Conservation (phyloP, 2,888 invertebrate genomes). For the Anoplius nigerrimus region DNA sequence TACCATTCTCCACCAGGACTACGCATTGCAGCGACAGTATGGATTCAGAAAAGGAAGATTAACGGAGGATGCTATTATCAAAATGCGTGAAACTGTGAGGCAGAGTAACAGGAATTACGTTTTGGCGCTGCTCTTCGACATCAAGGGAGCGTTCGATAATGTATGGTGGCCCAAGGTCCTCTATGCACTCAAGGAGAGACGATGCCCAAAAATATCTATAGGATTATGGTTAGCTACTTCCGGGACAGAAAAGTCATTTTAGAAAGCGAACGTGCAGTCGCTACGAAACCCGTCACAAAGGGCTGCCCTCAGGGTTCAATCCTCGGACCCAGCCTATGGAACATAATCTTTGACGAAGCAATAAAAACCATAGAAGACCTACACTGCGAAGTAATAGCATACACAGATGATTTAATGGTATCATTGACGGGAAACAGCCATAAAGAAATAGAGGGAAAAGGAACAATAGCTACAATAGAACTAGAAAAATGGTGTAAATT, state of each 20-base stretch:
- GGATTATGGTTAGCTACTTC: slow-evolving; percentile 21
- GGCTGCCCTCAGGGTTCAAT: too few relatives aligned
- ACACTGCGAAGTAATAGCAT: slow-evolving; percentile 14
- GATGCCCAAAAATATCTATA: slow-evolving; percentile 35
- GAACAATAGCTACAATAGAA: accelerated
- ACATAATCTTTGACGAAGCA: slow-evolving; percentile 31
- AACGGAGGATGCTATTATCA: slow-evolving; percentile 34
- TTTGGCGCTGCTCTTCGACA: slow-evolving; percentile 39
- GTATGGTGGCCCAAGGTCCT: slow-evolving; percentile 49
- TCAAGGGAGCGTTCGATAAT: slow-evolving; percentile 44
- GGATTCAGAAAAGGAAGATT: slow-evolving; percentile 25
- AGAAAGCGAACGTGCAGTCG: background rate
- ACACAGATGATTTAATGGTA: slow-evolving; percentile 31
- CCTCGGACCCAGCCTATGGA: too few relatives aligned
- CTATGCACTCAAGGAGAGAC: slow-evolving; percentile 23
- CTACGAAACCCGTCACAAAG: slow-evolving; percentile 9
- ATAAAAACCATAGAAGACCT: background rate
- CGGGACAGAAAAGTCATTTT: slow-evolving; percentile 6
- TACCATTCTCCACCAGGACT: background rate
- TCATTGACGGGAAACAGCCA: background rate
- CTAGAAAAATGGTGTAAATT: slow-evolving; percentile 18
- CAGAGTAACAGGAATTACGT: too few relatives aligned
- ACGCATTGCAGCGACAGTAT: slow-evolving; percentile 17
- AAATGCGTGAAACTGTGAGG: slow-evolving; percentile 15
- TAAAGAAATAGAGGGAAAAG: slow-evolving; percentile 2